Evolutionary conservation across 2,113 vertebrate species (phyloP), one percentile per base, ranked within the genome.

Genomic region (Cephalopterus ornatus): DNA sequence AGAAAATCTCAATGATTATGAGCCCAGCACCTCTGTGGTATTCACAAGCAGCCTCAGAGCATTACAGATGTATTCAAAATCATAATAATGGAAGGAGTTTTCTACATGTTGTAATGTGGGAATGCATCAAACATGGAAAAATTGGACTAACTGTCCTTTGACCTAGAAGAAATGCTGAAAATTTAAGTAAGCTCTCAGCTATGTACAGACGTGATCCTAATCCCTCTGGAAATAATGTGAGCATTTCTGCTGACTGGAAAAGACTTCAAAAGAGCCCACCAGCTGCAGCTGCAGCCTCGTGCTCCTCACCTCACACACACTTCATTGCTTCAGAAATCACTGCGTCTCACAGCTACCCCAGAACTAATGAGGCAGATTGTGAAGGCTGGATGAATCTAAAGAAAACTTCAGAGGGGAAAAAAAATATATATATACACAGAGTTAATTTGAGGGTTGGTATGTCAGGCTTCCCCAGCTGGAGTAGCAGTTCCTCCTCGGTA

Each of bases 401-500:
- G 68, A 35, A n/a, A 24, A 7, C 39, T 12, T 63, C 68, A 55
- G 55, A 22, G 37, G 18, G 21, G 4, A 10, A 17, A 5, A 32
- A 62, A 66, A n/a, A n/a, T n/a, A 12, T 9, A 21, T 3, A 21
- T 1, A 12, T 1, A 18, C 2, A 14, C 12, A 35, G 63, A 75
- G 41, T 15, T 30, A 41, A 66, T 14, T 16, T 35, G 41, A 19
- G 67, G n/a, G 32, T 16, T 19, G 30, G 15, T 30, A 3, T 8
- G 33, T 4, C 23, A 35, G 55, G 35, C 35, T 55, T 30, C 21
- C 35, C 53, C 39, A 39, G n/a, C n/a, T 15, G 46, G 9, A 6
- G 18, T 6, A 14, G 21, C 4, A 49, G n/a, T 7, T 8, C 2
- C 35, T 44, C 24, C 56, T n/a, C 62, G 8, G 3, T 1, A 0